These are phyloP conservation scores for Garrulus glandarius DNA, from an alignment of 2,797 vertebrate genomes.

Conservation along the genomic window DNA sequence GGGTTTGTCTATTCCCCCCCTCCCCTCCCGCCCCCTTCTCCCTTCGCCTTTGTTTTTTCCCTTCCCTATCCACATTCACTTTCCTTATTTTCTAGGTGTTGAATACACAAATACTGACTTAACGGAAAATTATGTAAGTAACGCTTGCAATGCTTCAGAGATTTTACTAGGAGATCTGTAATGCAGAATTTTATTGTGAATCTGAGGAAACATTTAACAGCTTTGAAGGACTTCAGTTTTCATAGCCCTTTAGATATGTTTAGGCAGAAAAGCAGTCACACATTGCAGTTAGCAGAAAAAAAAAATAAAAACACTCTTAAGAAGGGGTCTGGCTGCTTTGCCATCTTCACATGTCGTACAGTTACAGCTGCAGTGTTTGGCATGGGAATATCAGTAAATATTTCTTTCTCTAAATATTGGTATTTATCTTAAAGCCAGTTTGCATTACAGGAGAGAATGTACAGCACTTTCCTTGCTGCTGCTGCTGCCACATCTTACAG, in stretches of 20 bases:
- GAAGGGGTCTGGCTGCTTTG: constrained; percentile 15
- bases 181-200: constrained; percentile 65
- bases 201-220: constrained; percentile 61
- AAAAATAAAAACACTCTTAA: not conserved
- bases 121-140: constrained; percentile 68
- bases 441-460: not conserved
- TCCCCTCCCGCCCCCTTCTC: not conserved
- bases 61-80: constrained; percentile 42
- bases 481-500: not conserved
- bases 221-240: constrained; percentile 70
- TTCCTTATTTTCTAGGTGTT: constrained; percentile 65
- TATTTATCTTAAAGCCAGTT: constrained; percentile 18
- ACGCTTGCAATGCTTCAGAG: constrained; percentile 54
- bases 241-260: constrained; percentile 60
- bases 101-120: constrained; percentile 71
- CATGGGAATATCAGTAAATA: constrained; percentile 14
- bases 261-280: constrained; percentile 59
- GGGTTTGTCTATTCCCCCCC: not conserved
- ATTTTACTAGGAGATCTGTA: constrained; percentile 64
- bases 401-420: constrained; percentile 55
- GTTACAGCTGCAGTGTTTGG: not conserved
- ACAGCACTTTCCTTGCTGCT: not conserved
- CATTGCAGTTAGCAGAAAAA: constrained; percentile 23
- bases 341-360: not conserved
- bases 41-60: constrained; percentile 51